Base-by-base conservation (phyloP, 2,797 vertebrate genomes). In the Petrocephalus schoutedeni region DNA sequence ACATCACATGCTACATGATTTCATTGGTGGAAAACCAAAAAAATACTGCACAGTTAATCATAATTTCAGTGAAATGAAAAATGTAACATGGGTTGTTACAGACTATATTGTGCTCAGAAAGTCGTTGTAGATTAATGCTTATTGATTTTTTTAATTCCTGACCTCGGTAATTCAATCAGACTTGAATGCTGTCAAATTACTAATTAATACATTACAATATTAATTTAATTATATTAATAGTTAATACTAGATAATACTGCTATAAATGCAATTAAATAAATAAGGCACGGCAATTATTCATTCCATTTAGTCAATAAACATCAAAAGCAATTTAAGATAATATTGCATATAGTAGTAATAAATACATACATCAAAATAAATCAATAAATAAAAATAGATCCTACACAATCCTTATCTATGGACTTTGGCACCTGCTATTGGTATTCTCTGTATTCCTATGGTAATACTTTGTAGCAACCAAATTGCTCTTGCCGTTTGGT, bases 351-450 rank as follows among this genome's bases (percentile, higher is more conserved):
- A 71, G 74, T 80, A 80, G 5, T 80, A 86, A 64, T 3, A 64
- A 87, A 23, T 90, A 54, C 5, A 77, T 89, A 28, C 12, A 67
- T 19, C 36, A 87, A 87, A 87, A 82, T 80, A 3, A 86, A 32
- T 56, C 89, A 89, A 2, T 10, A 88, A 87, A 88, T 1, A 59
- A 49, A 91, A 45, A 59, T 41, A 45, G 77, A 85, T 41, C 8
- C 7, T 54, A 49, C 36, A 41, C 28, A 86, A 71, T 12, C 21
- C 23, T 2, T 54, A 28, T 41, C 2, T 2, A 61, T 74, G 2
- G 82, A 21, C 88, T 51, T 41, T 41, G 53, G 51, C 56, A 87
- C 57, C 59, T 58, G 80, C 32, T 23, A 7, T 7, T 51, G 36
- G 16, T 82, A 45, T 82, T 88, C 41, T 21, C 36, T 41, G 36